These are phyloP conservation scores for Cataglyphis cursor DNA, from an alignment of 2,888 invertebrate species.

Conservation along the genomic window DNA sequence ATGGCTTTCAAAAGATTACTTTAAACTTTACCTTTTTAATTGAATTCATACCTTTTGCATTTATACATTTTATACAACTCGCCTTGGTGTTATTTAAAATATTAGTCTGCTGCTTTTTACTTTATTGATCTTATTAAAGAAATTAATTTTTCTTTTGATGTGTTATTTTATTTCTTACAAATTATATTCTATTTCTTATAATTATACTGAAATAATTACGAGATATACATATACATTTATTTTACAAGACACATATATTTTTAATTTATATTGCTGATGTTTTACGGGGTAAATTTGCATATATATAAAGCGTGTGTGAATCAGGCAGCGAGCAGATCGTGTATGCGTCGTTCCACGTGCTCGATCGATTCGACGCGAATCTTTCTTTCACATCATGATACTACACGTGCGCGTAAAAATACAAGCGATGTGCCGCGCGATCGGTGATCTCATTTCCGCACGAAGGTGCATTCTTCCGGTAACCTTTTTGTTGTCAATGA, in stretches of 20 bases:
- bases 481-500: slow-evolving; percentile 28
- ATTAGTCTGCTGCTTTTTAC: not conserved
- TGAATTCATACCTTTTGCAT: not conserved
- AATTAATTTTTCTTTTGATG: not conserved
- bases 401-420: slow-evolving; percentile 59
- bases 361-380: slow-evolving; percentile 53
- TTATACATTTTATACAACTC: not conserved
- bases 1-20: not conserved
- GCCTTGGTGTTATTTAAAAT: not conserved
- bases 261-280: not conserved
- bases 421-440: slow-evolving; percentile 50
- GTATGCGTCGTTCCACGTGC: slow-evolving; percentile 54
- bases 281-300: slow-evolving; percentile 2
- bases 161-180: not conserved
- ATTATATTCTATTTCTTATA: not conserved
- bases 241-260: not conserved
- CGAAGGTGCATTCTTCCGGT: slow-evolving; percentile 40
- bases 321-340: not conserved
- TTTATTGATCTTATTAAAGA: not conserved
- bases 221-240: not conserved
- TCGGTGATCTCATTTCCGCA: slow-evolving; percentile 57
- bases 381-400: slow-evolving; percentile 45
- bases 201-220: not conserved
- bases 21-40: not conserved
- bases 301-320: slow-evolving; percentile 4